A percentile compares a stretch with the other conserved stretches of the same genome.
These are phyloP conservation scores for Gonatopus flavifemur DNA, from an alignment of 1,140 invertebrate genomes.

Conservation along the genomic window DNA sequence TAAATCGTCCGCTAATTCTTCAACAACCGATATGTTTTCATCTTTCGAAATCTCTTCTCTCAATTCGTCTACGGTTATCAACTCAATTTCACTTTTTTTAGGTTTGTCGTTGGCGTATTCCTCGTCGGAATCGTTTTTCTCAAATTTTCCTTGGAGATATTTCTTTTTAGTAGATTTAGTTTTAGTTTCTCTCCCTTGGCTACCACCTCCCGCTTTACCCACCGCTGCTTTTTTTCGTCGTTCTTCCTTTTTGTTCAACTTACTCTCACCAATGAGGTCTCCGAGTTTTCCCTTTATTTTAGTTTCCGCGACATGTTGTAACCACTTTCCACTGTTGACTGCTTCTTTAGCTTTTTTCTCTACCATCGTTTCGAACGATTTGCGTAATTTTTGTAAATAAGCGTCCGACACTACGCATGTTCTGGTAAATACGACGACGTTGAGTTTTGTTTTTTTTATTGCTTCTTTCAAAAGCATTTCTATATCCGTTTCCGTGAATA, in stretches of 20 bases:
- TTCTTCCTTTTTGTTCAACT: conserved; percentile 82
- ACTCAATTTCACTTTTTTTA: conserved; percentile 60
- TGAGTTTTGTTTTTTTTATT: conserved; percentile 56
- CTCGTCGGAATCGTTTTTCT: conserved; percentile 67
- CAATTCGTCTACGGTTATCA: conserved; percentile 72
- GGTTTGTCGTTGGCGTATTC: conserved; percentile 37
- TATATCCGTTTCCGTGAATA: conserved; percentile 76
- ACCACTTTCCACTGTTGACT: conserved; percentile 67
- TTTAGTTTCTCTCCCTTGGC: conserved; percentile 92
- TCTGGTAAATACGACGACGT: conserved; percentile 43
- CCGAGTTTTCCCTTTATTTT: conserved; percentile 50
- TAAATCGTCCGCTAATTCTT: conserved; percentile 64
- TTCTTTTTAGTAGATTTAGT: conserved; percentile 89
- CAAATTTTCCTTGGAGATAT: conserved; percentile 59
- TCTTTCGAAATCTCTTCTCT: conserved; percentile 65
- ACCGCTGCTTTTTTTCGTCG: conserved; percentile 82
- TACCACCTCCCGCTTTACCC: conserved; percentile 86
- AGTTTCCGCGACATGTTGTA: conserved; percentile 45
- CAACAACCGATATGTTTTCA: conserved; percentile 67
- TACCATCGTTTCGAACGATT: conserved; percentile 70
- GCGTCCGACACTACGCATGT: conserved; percentile 48
- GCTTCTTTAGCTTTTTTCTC: conserved; percentile 73
- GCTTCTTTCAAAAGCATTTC: conserved; percentile 70
- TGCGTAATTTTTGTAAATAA: conserved; percentile 71
- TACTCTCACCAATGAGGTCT: conserved; percentile 56